Evolutionary conservation across 2,113 vertebrate species (phyloP).

Genomic region (Semnornis frantzii): DNA sequence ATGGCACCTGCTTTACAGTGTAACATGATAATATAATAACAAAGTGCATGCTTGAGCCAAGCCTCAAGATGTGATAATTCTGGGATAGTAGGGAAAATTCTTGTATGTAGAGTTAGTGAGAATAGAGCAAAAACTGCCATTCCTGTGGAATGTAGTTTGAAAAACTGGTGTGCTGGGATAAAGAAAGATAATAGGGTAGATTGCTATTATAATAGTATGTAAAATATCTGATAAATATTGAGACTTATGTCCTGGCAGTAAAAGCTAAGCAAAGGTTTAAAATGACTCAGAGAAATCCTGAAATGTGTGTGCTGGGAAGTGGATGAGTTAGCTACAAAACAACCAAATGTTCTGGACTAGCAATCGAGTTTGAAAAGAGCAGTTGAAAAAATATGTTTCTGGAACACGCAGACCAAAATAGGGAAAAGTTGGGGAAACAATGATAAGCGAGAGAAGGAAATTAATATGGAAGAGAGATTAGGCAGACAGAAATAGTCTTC

Average conservation of each 20-base stretch:
- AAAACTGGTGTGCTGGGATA: neutral
- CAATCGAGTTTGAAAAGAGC: neutral
- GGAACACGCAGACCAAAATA: neutral
- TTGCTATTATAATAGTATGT: slow-evolving; percentile 33
- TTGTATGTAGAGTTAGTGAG: neutral
- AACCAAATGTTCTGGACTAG: neutral
- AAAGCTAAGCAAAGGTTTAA: slow-evolving; percentile 33
- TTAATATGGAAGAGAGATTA: neutral
- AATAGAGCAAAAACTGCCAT: neutral
- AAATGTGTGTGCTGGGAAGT: neutral
- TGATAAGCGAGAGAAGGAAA: neutral
- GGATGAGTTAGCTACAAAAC: neutral
- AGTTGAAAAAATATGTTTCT: neutral
- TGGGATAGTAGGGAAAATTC: neutral
- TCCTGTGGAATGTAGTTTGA: neutral
- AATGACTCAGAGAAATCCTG: neutral
- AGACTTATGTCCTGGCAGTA: slow-evolving; percentile 16
- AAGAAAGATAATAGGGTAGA: neutral
- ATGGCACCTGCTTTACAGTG: neutral
- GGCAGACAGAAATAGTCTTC: neutral
- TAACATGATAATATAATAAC: neutral
- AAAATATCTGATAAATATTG: slow-evolving; percentile 21
- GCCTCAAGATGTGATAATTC: neutral
- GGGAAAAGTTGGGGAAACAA: neutral
- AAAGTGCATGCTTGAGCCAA: neutral